phyloP scores from a whole-genome alignment of 2,888 invertebrate genomes.

The Metacarcinus magister region DNA sequence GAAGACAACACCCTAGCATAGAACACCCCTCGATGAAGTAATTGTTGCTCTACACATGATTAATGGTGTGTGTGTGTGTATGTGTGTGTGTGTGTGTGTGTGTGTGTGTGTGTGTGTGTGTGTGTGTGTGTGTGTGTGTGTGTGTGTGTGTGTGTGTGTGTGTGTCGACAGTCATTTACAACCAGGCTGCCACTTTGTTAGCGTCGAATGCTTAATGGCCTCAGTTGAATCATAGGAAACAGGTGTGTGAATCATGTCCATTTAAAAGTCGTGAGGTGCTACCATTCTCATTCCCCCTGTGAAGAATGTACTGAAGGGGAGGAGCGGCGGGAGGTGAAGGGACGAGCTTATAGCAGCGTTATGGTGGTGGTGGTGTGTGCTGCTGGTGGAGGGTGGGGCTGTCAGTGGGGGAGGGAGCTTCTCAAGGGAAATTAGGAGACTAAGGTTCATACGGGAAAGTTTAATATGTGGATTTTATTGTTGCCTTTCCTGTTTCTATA shows the following conservation, averaged over 20 bases:
- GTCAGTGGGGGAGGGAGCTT: neutral
- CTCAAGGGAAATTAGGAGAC: conserved; percentile 13
- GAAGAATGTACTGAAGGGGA: neutral
- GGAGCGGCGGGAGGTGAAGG: neutral
- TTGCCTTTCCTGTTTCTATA: neutral
- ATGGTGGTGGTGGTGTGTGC: neutral
- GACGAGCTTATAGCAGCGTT: neutral
- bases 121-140: neutral
- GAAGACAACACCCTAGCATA: neutral
- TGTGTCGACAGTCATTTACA: neutral
- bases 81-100: conserved; percentile 26
- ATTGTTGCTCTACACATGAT: neutral
- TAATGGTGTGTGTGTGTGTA: neutral
- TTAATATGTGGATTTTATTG: neutral
- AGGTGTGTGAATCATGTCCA: neutral
- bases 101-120: conserved; percentile 26
- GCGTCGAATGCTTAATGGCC: neutral
- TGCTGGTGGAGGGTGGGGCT: neutral
- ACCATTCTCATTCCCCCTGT: neutral
- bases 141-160: too few relatives aligned
- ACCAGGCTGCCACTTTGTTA: neutral
- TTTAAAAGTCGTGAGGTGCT: neutral
- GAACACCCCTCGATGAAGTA: neutral
- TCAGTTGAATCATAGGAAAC: neutral
- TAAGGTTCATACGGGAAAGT: neutral